Evolutionary conservation across 2,797 vertebrate genomes (phyloP).

Genomic region (Thalassophryne amazonica): DNA sequence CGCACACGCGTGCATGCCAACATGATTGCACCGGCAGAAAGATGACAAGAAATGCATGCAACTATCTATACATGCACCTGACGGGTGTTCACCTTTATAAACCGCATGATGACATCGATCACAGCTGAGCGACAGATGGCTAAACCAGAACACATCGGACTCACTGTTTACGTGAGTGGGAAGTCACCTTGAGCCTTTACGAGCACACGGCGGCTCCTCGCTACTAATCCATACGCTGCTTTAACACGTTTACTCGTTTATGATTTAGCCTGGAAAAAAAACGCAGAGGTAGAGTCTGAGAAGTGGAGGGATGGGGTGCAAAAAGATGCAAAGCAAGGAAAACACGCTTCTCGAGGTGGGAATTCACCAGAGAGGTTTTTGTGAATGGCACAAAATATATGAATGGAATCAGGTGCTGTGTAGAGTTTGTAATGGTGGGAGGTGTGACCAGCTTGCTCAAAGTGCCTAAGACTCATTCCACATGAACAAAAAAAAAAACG

Average conservation of each 20-base stretch:
- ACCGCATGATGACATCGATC: no score
- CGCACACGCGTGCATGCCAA: no score
- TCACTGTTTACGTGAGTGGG: background rate
- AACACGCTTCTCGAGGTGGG: background rate
- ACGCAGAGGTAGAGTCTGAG: constrained; percentile 8
- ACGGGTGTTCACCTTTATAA: constrained; percentile 4
- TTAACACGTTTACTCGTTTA: no score
- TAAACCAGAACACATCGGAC: background rate
- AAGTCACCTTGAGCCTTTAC: constrained; percentile 54
- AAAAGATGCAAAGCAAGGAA: background rate
- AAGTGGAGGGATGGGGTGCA: constrained; percentile 6
- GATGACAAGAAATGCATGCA: no score
- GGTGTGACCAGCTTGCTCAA: constrained; percentile 29
- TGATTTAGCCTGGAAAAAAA: no score
- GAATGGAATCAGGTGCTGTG: background rate
- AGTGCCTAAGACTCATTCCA: constrained; percentile 12
- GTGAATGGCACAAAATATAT: background rate
- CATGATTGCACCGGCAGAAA: no score
- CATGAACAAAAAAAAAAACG: constrained; percentile 19
- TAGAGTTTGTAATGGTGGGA: background rate
- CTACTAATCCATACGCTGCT: constrained; percentile 55
- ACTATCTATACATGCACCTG: no score
- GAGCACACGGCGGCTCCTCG: constrained; percentile 19
- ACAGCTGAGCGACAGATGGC: no score
- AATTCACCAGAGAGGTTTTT: background rate